Evolutionary conservation across 2,888 invertebrate genomes (phyloP).

Genomic region (Leptopilina myrica): DNA sequence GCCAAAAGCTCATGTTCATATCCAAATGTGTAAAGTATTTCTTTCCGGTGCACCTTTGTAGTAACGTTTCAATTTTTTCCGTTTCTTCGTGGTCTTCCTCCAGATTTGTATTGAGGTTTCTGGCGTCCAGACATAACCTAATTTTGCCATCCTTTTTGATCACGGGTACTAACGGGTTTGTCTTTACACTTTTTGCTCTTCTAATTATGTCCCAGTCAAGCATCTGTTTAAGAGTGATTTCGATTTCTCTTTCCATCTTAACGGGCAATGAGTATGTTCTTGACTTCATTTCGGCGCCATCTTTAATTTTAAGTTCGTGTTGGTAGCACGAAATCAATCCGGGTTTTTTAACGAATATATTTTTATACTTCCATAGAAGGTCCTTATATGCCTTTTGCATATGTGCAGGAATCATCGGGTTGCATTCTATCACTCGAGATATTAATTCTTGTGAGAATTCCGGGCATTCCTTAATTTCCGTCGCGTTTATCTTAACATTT

Average conservation of each 20-base stretch:
- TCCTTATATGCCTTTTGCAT: not conserved
- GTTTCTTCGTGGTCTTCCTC: not conserved
- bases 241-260: not conserved
- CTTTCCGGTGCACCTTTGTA: not conserved
- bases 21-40: constrained; percentile 49
- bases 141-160: not conserved
- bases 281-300: not conserved
- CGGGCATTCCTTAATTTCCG: no score
- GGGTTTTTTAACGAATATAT: not conserved
- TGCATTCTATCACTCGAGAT: no score
- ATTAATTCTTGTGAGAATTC: no score
- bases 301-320: not conserved
- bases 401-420: no score
- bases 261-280: not conserved
- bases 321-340: not conserved
- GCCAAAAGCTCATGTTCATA: constrained; percentile 56
- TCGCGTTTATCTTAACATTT: no score
- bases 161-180: not conserved
- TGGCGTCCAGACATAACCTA: not conserved
- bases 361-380: not conserved
- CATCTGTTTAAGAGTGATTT: not conserved
- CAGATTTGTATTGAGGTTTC: not conserved
- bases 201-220: not conserved
- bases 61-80: not conserved
- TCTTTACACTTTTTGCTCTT: no score